Evolutionary conservation across 2,113 vertebrate species (phyloP).

Genomic region (Oncorhynchus masou): DNA sequence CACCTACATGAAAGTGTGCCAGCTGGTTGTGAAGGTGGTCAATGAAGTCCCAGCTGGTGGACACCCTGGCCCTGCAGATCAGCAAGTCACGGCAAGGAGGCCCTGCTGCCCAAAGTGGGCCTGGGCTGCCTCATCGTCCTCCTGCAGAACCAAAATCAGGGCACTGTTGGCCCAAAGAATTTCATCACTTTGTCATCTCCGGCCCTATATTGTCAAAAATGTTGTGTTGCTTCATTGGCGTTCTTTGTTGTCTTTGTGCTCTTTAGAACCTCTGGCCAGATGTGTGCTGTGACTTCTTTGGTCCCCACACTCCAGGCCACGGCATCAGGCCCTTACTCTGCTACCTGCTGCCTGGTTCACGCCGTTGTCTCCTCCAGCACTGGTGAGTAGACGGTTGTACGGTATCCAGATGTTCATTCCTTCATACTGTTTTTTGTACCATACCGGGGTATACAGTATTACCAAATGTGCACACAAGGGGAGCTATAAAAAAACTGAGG

Average conservation of each 20-base stretch:
- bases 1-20: constrained; percentile 90
- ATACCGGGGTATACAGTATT: too few relatives aligned
- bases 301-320: constrained; percentile 75
- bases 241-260: not conserved
- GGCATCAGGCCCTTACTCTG: constrained; percentile 78
- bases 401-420: too few relatives aligned
- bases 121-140: constrained; percentile 85
- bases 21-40: constrained; percentile 72
- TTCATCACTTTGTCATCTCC: too few relatives aligned
- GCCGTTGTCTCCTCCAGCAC: constrained; percentile 44
- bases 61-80: constrained; percentile 80
- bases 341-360: constrained; percentile 83
- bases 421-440: too few relatives aligned
- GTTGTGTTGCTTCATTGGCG: too few relatives aligned
- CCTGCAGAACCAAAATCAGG: constrained; percentile 88
- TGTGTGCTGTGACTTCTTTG: constrained; percentile 77
- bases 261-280: constrained; percentile 74
- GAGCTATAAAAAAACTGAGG: too few relatives aligned
- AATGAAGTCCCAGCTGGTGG: constrained; percentile 80
- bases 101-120: constrained; percentile 78
- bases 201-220: too few relatives aligned
- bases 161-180: constrained; percentile 77
- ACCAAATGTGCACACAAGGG: too few relatives aligned
- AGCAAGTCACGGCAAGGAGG: constrained; percentile 78
- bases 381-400: constrained; percentile 44